Evolutionary conservation across 2,888 invertebrate species (phyloP), one percentile per base, ranked within the genome.

Genomic region (Aradus depressus): DNA sequence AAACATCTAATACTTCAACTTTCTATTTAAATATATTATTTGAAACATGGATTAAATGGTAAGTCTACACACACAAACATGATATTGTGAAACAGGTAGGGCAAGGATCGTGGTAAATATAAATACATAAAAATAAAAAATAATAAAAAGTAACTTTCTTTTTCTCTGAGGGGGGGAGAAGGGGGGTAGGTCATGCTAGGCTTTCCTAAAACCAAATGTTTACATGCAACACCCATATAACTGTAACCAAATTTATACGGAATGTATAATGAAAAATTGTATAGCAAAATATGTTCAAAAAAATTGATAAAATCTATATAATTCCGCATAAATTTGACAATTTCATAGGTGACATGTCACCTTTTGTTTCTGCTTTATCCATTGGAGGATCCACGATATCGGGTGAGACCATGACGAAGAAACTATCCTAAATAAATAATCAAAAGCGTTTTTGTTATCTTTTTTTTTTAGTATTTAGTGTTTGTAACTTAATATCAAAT

Each of bases 341-440:
- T 44, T 48, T 44, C 50, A 43, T 45, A 50, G 53, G 53, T 51
- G 54, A 54, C 54, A 54, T 51, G 54, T 55, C 55, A 55, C 55
- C 55, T 55, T 53, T 52, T 47, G 55, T 37, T 38, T 51, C 31
- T 23, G 44, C 45, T 52, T 50, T 53, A 44, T 55, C 55, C 55
- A 47, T 53, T 42, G 55, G 50, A 35, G 55, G 45, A 44, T 55
- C 55, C 52, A 53, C 48, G 50, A 55, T 50, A 55, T 55, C 55
- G 44, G 55, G 55, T 44, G 55, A 52, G 43, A 55, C 55, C 55
- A 55, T 55, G 50, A 32, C 53, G 55, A 52, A 28, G 41, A 48
- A 35, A 48, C 44, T 38, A 51, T 47, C 54, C 54, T 54, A 54
- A 54, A 54, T 51, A 48, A 52, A 54, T 54, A 32, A 54, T 47